Percentiles rank a stretch among this genome's conserved stretches.
Conservation (phyloP, 2,888 invertebrate species). For the Mesoligia furuncula region DNA sequence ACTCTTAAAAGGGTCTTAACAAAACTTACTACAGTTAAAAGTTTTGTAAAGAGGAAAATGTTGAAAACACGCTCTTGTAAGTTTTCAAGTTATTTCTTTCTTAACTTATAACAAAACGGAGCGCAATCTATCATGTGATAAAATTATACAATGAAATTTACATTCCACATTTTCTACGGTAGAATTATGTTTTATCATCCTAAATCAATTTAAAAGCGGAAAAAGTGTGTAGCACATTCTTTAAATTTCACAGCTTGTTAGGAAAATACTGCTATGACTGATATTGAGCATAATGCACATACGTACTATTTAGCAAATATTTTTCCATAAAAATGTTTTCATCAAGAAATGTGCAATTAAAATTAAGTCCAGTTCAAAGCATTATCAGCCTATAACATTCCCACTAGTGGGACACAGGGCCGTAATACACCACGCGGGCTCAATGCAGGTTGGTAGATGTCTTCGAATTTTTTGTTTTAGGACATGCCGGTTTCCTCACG, state of each 20-base stretch:
- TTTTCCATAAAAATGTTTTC: not conserved
- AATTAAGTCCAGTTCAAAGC: not conserved
- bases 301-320: not conserved
- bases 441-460: too few species aligned
- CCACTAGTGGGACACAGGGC: too few species aligned
- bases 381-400: not conserved
- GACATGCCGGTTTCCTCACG: too few species aligned
- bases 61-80: not conserved
- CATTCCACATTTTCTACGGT: conserved; percentile 35
- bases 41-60: not conserved
- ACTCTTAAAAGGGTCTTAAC: too few species aligned
- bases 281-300: not conserved
- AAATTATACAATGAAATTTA: conserved; percentile 34
- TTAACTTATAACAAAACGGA: conserved; percentile 11
- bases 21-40: not conserved
- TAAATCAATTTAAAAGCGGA: conserved; percentile 38
- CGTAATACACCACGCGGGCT: too few species aligned
- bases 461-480: too few species aligned
- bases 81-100: not conserved
- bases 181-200: conserved; percentile 33
- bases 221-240: conserved; percentile 33
- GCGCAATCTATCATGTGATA: conserved; percentile 3
- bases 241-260: conserved; percentile 40
- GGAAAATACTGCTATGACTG: not conserved
- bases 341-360: not conserved